These are phyloP conservation scores for Pteronotus mesoamericanus DNA, from an alignment of 2,797 vertebrate species.

Conservation along the genomic window DNA sequence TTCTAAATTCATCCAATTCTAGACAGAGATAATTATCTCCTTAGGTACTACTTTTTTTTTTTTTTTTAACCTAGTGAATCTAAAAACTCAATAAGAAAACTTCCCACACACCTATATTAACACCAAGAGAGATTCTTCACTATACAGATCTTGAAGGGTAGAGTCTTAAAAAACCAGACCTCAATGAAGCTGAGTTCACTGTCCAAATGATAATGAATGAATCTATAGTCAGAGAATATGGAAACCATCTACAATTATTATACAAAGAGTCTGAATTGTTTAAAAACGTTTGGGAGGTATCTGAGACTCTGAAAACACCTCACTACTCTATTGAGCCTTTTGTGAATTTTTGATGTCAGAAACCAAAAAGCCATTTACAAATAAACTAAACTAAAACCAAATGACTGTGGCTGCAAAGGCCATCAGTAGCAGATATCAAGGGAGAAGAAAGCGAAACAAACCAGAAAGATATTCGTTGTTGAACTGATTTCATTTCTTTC, in stretches of 20 bases:
- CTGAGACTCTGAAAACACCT: neutral
- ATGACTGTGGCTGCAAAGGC: neutral
- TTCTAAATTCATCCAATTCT: neutral
- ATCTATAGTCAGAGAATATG: neutral
- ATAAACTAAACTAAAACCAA: neutral
- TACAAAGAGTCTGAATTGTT: neutral
- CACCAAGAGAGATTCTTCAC: neutral
- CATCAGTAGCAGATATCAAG: neutral
- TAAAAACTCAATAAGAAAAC: conserved; percentile 5
- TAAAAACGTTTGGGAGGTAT: neutral
- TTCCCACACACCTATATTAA: neutral
- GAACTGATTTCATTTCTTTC: neutral
- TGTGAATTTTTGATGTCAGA: neutral
- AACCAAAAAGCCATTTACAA: neutral
- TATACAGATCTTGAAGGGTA: neutral
- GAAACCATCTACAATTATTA: neutral
- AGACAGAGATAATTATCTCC: neutral
- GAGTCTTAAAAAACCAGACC: neutral
- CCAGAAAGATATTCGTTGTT: neutral
- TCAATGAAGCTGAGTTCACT: neutral
- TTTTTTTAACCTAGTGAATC: neutral
- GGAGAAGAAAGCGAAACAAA: neutral
- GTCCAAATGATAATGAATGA: neutral
- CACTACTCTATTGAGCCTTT: neutral
- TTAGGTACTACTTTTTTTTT: neutral